A percentile compares a stretch with the other conserved stretches of the same genome.
These are phyloP conservation scores for Apolygus lucorum DNA, from an alignment of 1,140 invertebrate genomes.

Conservation along the genomic window DNA sequence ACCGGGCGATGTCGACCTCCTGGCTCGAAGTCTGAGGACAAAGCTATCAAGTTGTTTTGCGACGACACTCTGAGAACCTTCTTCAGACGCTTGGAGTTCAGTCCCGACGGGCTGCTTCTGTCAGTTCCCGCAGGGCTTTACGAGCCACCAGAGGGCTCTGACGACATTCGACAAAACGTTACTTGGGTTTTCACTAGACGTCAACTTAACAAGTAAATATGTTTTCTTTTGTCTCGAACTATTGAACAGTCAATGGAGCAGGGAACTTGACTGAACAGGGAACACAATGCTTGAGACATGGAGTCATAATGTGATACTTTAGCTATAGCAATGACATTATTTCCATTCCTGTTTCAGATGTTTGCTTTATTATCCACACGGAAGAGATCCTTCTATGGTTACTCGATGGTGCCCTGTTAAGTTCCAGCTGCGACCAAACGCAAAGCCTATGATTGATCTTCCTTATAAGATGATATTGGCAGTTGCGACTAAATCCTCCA, in stretches of 20 bases:
- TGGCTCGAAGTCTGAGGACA: slow-evolving; percentile 43
- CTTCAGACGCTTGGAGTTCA: slow-evolving; percentile 78
- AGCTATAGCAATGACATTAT: background rate
- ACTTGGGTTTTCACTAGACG: slow-evolving; percentile 74
- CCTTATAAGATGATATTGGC: slow-evolving; percentile 85
- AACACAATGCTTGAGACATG: too few relatives aligned
- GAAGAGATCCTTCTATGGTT: slow-evolving; percentile 66
- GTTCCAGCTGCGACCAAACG: slow-evolving; percentile 54
- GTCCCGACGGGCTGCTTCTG: slow-evolving; percentile 79
- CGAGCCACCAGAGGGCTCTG: slow-evolving; percentile 50
- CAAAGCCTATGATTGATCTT: slow-evolving; percentile 49
- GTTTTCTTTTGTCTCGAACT: background rate
- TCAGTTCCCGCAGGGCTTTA: slow-evolving; percentile 74
- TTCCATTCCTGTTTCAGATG: slow-evolving; percentile 51
- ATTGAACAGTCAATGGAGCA: too few relatives aligned
- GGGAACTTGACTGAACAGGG: too few relatives aligned
- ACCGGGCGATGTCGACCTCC: slow-evolving; percentile 52
- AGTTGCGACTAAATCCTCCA: slow-evolving; percentile 75
- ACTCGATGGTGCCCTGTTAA: slow-evolving; percentile 71
- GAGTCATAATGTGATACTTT: too few relatives aligned
- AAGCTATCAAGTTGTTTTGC: slow-evolving; percentile 67
- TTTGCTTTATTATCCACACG: slow-evolving; percentile 67
- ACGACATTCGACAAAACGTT: slow-evolving; percentile 54
- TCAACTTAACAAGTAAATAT: slow-evolving; percentile 55
- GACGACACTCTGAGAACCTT: slow-evolving; percentile 93